Evolutionary conservation across 2,797 vertebrate genomes (phyloP).

Genomic region (Microcaecilia unicolor): DNA sequence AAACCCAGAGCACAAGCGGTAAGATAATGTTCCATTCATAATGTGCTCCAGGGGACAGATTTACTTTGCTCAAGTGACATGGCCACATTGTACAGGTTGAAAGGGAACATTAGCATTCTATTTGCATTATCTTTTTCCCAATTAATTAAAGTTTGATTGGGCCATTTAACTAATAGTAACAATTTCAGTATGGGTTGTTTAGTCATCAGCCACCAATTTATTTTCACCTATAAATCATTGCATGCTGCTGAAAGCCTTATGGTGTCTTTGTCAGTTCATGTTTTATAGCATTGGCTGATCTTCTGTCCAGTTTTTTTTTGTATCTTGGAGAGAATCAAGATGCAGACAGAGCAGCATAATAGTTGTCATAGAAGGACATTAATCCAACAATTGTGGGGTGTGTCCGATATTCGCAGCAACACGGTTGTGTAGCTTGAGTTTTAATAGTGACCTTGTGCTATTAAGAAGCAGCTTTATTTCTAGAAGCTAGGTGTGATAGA

Average conservation of each 20-base stretch:
- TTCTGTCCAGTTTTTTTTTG: neutral
- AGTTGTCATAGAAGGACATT: neutral
- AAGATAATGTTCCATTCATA: no score
- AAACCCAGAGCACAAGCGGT: no score
- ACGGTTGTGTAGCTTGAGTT: neutral
- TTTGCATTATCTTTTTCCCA: no score
- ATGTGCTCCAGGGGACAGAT: no score
- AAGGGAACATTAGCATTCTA: no score
- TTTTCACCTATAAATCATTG: constrained; percentile 18
- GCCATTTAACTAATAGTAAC: constrained; percentile 20
- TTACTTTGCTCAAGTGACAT: no score
- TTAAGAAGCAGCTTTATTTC: constrained; percentile 7
- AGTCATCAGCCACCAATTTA: constrained; percentile 14
- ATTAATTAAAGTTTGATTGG: constrained; percentile 20
- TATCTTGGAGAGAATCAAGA: neutral
- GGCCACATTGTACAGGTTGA: no score
- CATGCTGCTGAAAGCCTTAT: constrained; percentile 17
- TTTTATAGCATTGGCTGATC: constrained; percentile 6
- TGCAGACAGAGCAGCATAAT: constrained; percentile 1
- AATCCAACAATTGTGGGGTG: neutral
- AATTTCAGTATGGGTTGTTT: constrained; percentile 10
- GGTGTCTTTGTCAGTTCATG: constrained; percentile 7
- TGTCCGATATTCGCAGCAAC: neutral
- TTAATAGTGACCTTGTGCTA: neutral
- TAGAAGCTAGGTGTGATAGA: no score